These are phyloP conservation scores for Oxytorus armatus DNA, from an alignment of 2,888 invertebrate genomes.

Conservation along the genomic window DNA sequence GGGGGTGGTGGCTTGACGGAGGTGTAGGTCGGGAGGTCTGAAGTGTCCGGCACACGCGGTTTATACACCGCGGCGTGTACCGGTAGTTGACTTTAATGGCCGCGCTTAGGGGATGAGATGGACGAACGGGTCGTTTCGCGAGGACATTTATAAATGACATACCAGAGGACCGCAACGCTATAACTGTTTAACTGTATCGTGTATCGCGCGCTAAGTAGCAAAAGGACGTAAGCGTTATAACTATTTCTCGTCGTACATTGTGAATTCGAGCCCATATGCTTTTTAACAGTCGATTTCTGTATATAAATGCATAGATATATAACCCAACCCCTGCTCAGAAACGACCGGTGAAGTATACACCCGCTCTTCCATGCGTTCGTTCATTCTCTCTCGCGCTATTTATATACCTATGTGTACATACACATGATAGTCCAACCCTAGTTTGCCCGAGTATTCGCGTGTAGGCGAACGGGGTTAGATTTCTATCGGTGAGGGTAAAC, in stretches of 20 bases:
- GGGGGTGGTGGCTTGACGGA: conserved; percentile 69
- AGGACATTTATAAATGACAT: conserved; percentile 84
- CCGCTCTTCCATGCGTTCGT: background rate
- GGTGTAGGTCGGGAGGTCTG: conserved; percentile 32
- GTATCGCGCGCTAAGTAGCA: background rate
- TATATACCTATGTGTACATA: background rate
- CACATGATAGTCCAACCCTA: background rate
- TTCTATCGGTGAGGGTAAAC: conserved; percentile 77
- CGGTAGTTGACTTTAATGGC: conserved; percentile 82
- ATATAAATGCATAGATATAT: background rate
- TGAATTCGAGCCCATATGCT: background rate
- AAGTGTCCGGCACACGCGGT: conserved; percentile 69
- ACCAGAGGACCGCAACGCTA: conserved; percentile 78
- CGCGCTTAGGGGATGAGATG: conserved; percentile 82
- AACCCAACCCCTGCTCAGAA: conserved; percentile 16
- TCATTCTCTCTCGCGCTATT: background rate
- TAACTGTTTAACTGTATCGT: conserved; percentile 76
- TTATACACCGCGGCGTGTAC: conserved; percentile 71
- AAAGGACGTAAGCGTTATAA: conserved; percentile 10
- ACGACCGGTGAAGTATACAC: conserved; percentile 34
- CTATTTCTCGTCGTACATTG: background rate
- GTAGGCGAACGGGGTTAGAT: conserved; percentile 70
- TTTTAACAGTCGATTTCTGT: background rate
- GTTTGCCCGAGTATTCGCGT: conserved; percentile 67
- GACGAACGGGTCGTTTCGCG: conserved; percentile 83